Base-by-base conservation (phyloP, 53 echinoderm and acorn worm species). In the Crossaster papposus region DNA sequence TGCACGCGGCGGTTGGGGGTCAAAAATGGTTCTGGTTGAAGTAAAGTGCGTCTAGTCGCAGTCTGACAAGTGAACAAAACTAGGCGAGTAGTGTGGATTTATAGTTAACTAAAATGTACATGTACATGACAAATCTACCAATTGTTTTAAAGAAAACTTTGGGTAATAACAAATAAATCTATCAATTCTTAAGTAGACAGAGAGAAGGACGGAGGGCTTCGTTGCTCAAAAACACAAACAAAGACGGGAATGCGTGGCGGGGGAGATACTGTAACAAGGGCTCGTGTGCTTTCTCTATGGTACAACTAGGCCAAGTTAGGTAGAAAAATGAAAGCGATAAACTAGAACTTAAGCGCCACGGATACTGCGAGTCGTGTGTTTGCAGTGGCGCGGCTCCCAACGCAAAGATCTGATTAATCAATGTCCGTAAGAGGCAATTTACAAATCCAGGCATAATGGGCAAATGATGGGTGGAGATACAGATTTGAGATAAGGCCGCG, bases 401-500 rank as follows among this genome's bases (percentile, higher is more conserved):
- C 55, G 58, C 23, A 62, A 18, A 23, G 80, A 34, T 44, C 31
- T 36, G 71, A 70, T 85, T 85, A 72, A 73, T 85, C 85, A 73
- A 73, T 72, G 85, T 85, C 85, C 54, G 11, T 54, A 22, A 0
- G 17, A 14, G 3, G 85, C 85, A 85, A 85, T 85, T 85, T 54
- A 85, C 85, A 85, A 85, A 85, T 20, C 52, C 7, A 10, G 54
- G 53, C 52, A 73, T 53, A 85, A 71, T 71, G 85, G 52, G 54
- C 18, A 73, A 85, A 85, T 73, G 85, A 85, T 85, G 54, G 85
- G 73, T 13, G 51, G 10, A 72, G 85, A 85, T 85, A 22, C n/a
- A 54, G 54, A 54, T 72, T n/a, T 85, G 4, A 53, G 73, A 85
- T 85, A 32, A 32, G 22, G n/a, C 51, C 55, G 20, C 20, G 2